Evolutionary conservation across 2,797 vertebrate genomes (phyloP), one percentile per base, ranked within the genome.

Genomic region (Pseudochromis fuscus): DNA sequence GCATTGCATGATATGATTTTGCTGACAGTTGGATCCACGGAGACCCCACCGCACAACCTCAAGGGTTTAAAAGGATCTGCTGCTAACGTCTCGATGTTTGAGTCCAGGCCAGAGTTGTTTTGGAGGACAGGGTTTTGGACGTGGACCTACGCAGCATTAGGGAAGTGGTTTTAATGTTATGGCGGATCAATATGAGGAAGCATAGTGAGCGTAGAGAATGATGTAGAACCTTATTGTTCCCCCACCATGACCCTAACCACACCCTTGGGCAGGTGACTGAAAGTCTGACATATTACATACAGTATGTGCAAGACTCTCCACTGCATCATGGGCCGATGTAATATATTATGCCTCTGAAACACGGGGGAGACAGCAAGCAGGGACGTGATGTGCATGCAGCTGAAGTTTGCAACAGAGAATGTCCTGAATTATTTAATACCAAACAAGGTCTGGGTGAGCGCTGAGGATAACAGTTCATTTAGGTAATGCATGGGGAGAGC

Each of bases 351-450:
- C 71, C 75, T 83, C 53, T 80, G 72, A 84, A 88, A 81, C 81
- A 82, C 81, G 69, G 27, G 67, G 81, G 72, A 77, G 77, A 81
- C 46, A 53, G 80, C 71, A 59, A 81, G 77, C 57, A 25, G 37
- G 72, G 83, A 92, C 82, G 84, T 89, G 86, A 85, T 65, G 81
- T 76, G 90, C 82, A 90, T 93, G 83, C 87, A 75, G 71, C 78
- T 64, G 66, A 70, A 79, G 76, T 89, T 84, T 86, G 81, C 85
- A 83, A 88, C 79, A 66, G 84, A 87, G 82, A 86, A 77, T 67
- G 60, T 82, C 58, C 63, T 93, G 88, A 92, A 92, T 93, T 89
- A 93, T 93, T 92, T 82, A 92, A 92, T 71, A 87, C 77, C 79
- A 88, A 91, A 91, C 87, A 87, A 91, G 84, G 85, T 78, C 81